A percentile compares a stretch with the other conserved stretches of the same genome.
phyloP scores from a whole-genome alignment of 2,888 invertebrate genomes.

The Drosophila prostipennis region DNA sequence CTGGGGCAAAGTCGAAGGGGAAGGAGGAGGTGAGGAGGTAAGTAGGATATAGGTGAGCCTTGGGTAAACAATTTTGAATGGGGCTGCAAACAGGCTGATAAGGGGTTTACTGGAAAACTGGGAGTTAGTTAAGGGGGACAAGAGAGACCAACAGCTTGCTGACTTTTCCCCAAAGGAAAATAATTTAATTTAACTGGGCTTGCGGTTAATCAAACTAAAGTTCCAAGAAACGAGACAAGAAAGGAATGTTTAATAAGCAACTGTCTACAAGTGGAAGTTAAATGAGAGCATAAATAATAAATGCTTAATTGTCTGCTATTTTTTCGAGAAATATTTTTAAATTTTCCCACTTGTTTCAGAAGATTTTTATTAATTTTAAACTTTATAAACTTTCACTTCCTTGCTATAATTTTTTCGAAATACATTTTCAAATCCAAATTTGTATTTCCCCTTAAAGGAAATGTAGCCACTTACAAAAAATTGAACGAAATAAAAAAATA shows the following conservation, averaged over 20 bases:
- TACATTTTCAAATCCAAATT: not conserved
- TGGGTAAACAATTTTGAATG: slow-evolving; percentile 15
- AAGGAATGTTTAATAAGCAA: slow-evolving; percentile 21
- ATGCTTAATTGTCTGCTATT: not conserved
- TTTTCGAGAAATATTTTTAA: not conserved
- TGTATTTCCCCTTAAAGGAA: not conserved
- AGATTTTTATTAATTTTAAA: no score
- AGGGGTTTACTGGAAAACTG: slow-evolving; percentile 14
- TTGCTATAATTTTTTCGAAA: no score
- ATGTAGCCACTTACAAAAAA: not conserved
- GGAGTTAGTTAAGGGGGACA: not conserved
- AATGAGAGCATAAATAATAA: slow-evolving; percentile 1
- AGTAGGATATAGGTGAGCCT: slow-evolving; percentile 14
- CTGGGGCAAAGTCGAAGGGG: not conserved
- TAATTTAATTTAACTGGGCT: slow-evolving; percentile 17
- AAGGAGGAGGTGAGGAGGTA: no score
- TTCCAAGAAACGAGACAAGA: slow-evolving; percentile 9
- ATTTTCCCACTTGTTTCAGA: no score
- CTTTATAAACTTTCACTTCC: no score
- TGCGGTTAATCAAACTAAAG: slow-evolving; percentile 36
- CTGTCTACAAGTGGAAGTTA: slow-evolving; percentile 10
- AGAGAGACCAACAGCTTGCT: not conserved
- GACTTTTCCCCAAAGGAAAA: slow-evolving; percentile 18
- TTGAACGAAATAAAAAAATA: slow-evolving; percentile 1
- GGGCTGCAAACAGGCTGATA: slow-evolving; percentile 23